Percentiles rank a stretch among this genome's conserved stretches.
These are phyloP conservation scores for Heterohyrax brucei DNA, from an alignment of 2,797 vertebrate genomes.

Conservation along the genomic window DNA sequence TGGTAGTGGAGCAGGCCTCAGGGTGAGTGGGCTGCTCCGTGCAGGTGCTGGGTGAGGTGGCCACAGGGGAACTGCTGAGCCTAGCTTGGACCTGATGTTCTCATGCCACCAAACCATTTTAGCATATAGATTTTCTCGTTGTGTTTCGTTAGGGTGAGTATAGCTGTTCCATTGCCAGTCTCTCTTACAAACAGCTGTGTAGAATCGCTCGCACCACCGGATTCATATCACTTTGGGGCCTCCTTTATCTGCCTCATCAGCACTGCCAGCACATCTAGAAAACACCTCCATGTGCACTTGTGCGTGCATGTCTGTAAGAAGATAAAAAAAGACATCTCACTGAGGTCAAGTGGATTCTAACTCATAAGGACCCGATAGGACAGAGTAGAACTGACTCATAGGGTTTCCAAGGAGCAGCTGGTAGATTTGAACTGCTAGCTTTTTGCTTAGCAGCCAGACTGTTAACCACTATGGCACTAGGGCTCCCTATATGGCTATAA, in stretches of 20 bases:
- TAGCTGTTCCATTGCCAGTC: not conserved
- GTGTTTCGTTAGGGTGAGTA: not conserved
- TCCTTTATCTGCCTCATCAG: not conserved
- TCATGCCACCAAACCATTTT: not conserved
- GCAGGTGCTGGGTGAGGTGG: too few species aligned
- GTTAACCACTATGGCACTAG: too few species aligned
- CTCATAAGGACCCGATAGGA: not conserved
- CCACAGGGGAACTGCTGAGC: not conserved
- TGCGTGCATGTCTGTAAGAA: not conserved
- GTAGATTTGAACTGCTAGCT: not conserved
- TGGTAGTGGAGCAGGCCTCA: conserved; percentile 96
- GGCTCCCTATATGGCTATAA: too few species aligned
- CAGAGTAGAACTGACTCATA: not conserved
- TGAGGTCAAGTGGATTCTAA: not conserved
- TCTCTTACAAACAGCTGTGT: not conserved
- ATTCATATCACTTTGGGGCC: not conserved
- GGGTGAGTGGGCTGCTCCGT: conserved; percentile 92
- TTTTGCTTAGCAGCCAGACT: not conserved
- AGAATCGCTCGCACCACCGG: not conserved
- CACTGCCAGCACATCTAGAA: not conserved
- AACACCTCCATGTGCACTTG: not conserved
- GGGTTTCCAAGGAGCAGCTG: not conserved
- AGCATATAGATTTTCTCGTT: not conserved
- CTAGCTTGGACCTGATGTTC: not conserved
- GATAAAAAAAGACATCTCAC: not conserved